Conservation (phyloP, 2,888 invertebrate genomes). For the Euclidia mi region DNA sequence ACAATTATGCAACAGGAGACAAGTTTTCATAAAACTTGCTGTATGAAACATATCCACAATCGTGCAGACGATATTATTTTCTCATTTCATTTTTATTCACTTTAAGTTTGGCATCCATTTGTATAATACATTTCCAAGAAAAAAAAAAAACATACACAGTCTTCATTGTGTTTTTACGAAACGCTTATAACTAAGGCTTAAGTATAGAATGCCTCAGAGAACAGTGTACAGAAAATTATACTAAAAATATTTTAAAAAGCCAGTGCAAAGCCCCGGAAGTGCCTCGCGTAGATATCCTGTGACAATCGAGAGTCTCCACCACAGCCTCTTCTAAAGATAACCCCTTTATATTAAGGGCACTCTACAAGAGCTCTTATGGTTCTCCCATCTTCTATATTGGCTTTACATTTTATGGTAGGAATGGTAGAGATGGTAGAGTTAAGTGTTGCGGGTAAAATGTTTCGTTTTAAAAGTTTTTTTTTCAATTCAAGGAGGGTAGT, state of each 20-base stretch:
- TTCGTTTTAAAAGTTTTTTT: constrained; percentile 8
- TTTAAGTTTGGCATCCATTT: no score
- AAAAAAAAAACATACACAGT: no score
- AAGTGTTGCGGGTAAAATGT: constrained; percentile 11
- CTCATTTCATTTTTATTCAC: no score
- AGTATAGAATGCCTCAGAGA: constrained; percentile 2
- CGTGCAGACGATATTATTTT: no score
- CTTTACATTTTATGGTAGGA: constrained; percentile 54
- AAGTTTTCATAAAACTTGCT: no score
- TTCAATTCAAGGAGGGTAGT: constrained; percentile 1
- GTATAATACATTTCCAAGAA: no score
- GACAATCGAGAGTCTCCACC: constrained; percentile 51
- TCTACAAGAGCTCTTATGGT: constrained; percentile 50
- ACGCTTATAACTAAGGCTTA: constrained; percentile 15
- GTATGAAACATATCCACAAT: no score
- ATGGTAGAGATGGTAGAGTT: constrained; percentile 12
- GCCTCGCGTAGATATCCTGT: constrained; percentile 51
- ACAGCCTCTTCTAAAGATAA: constrained; percentile 61
- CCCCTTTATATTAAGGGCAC: constrained; percentile 72
- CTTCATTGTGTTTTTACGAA: no score
- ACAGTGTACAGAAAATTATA: not conserved
- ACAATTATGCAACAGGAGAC: no score
- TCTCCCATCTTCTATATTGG: constrained; percentile 40
- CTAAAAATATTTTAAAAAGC: constrained; percentile 7
- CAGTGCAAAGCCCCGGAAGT: constrained; percentile 19